These are phyloP conservation scores for Drosophila silvestris DNA, from an alignment of 2,888 invertebrate genomes.

Conservation along the genomic window DNA sequence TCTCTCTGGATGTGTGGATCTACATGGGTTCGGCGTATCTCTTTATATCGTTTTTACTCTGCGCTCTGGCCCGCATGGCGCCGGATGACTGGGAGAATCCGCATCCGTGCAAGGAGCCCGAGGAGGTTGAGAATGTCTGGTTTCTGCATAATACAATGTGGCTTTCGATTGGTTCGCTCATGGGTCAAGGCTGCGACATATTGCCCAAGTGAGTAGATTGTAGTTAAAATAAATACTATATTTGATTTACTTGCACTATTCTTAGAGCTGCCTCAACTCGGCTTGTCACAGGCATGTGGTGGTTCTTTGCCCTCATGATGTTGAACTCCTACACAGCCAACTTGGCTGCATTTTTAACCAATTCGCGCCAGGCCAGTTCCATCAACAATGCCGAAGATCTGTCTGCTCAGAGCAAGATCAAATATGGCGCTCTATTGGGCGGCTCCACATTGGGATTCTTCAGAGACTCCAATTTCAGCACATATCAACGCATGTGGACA, in stretches of 20 bases:
- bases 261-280: conserved; percentile 94
- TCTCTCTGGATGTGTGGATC: conserved; percentile 95
- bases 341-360: conserved; percentile 96
- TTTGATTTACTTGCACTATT: neutral
- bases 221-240: neutral
- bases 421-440: conserved; percentile 95
- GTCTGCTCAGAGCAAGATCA: conserved; percentile 96
- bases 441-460: conserved; percentile 97
- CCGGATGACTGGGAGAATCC: conserved; percentile 98
- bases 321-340: conserved; percentile 98
- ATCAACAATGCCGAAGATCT: conserved; percentile 97
- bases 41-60: conserved; percentile 93
- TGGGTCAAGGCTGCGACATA: conserved; percentile 97
- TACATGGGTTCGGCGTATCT: conserved; percentile 95
- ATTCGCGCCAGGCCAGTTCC: conserved; percentile 89
- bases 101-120: conserved; percentile 94
- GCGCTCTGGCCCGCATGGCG: conserved; percentile 92
- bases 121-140: conserved; percentile 95
- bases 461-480: conserved; percentile 94
- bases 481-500: conserved; percentile 96
- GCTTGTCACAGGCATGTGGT: conserved; percentile 95
- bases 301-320: conserved; percentile 97
- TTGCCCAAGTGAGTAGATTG: conserved; percentile 90
- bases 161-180: conserved; percentile 95
- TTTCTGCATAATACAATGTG: conserved; percentile 94